A percentile compares a stretch with the other conserved stretches of the same genome.
Conservation (phyloP, 2,888 invertebrate genomes). For the Zonitis immaculata region DNA sequence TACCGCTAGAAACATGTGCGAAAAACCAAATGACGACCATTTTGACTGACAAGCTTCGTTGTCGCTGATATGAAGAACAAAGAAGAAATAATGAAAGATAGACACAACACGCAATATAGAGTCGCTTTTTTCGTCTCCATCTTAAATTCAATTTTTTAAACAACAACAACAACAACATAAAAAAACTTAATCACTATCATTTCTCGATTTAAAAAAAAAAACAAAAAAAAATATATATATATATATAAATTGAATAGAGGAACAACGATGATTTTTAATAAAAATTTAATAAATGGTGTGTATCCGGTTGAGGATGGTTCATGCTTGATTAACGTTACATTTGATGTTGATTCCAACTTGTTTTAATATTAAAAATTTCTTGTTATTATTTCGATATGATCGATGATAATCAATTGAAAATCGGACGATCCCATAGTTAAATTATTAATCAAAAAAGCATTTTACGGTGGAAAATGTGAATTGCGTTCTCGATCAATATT, state of each 20-base stretch:
- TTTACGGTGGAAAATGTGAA: no score
- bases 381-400: conserved; percentile 15
- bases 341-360: conserved; percentile 15
- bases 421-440: neutral
- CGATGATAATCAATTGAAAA: no score
- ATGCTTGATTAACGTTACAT: conserved; percentile 26
- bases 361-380: conserved; percentile 20
- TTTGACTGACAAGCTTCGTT: conserved; percentile 26
- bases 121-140: no score
- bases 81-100: neutral
- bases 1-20: conserved; percentile 43
- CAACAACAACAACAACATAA: no score
- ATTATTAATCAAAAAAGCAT: no score
- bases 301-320: conserved; percentile 29
- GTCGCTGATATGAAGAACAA: neutral
- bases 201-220: no score
- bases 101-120: neutral
- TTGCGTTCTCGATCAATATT: no score
- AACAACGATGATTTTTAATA: no score
- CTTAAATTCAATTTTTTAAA: no score
- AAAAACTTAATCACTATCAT: no score
- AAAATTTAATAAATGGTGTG: conserved; percentile 26
- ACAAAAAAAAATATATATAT: no score
- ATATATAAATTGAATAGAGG: no score
- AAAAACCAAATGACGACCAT: conserved; percentile 36